Conservation (phyloP, 1,140 invertebrate species). For the Lasaia peninsularis region DNA sequence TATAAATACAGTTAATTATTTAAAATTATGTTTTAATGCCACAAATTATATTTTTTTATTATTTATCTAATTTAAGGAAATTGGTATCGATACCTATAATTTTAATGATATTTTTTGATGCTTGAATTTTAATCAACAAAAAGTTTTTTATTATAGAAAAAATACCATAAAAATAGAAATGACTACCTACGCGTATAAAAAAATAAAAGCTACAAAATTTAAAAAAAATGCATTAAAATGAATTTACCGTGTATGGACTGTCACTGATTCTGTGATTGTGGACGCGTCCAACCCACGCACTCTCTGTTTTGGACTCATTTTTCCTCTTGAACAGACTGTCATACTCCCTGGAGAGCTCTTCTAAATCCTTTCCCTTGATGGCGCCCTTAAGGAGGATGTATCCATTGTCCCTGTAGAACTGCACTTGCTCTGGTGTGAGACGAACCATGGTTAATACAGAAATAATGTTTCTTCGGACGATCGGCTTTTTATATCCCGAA, state of each 20-base stretch:
- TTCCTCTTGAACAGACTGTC: conserved; percentile 51
- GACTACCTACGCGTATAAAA: too few relatives aligned
- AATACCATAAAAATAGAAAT: too few relatives aligned
- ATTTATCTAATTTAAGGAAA: too few relatives aligned
- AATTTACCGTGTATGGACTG: conserved; percentile 45
- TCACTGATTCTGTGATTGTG: conserved; percentile 41
- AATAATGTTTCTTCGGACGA: background rate
- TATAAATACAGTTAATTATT: too few relatives aligned
- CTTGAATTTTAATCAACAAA: too few relatives aligned
- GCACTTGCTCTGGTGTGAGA: conserved; percentile 40
- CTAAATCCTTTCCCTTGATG: conserved; percentile 23
- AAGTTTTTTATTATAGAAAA: too few relatives aligned
- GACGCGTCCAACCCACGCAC: conserved; percentile 56
- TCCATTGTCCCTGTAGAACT: conserved; percentile 55
- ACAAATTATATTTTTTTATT: too few relatives aligned
- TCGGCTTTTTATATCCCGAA: background rate
- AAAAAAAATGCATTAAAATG: too few relatives aligned
- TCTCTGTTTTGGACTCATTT: conserved; percentile 50
- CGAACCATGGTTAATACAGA: conserved; percentile 22
- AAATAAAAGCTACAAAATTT: too few relatives aligned
- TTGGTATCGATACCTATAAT: too few relatives aligned
- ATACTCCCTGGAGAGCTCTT: conserved; percentile 41
- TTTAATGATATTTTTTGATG: too few relatives aligned
- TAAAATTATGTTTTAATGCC: too few relatives aligned
- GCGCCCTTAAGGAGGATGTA: conserved; percentile 48